Evolutionary conservation across 1,140 invertebrate genomes (phyloP).

Genomic region (Procambarus virginalis): DNA sequence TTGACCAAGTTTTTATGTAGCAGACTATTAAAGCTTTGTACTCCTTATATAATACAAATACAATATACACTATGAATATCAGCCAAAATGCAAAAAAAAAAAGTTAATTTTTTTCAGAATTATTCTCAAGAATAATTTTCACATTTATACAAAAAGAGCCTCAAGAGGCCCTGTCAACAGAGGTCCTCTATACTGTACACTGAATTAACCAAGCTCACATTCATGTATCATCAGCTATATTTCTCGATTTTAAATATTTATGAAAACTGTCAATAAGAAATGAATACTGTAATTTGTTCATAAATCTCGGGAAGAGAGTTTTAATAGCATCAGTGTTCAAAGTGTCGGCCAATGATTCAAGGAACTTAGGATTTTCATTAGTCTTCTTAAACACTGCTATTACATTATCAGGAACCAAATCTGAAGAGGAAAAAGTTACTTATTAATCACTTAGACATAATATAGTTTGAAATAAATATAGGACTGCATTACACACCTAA

Average conservation of each 20-base stretch:
- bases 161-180: neutral
- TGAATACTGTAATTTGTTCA: constrained; percentile 11
- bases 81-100: neutral
- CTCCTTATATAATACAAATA: neutral
- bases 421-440: neutral
- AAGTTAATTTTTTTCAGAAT: neutral
- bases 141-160: neutral
- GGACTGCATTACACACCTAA: too few relatives aligned
- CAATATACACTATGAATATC: neutral
- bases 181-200: neutral
- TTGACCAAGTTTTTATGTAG: neutral
- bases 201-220: neutral
- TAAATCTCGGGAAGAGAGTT: neutral
- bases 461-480: too few relatives aligned
- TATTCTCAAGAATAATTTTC: neutral
- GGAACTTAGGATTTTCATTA: constrained; percentile 5
- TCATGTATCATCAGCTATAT: neutral
- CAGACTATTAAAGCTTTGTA: constrained; percentile 11
- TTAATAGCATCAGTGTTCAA: constrained; percentile 13
- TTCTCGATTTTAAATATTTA: constrained; percentile 30
- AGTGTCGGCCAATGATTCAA: neutral
- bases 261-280: constrained; percentile 40
- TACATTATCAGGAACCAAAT: neutral
- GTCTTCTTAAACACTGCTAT: neutral
- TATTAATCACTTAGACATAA: too few relatives aligned